phyloP scores from a whole-genome alignment of 2,888 invertebrate species.

The Eulithis testata region DNA sequence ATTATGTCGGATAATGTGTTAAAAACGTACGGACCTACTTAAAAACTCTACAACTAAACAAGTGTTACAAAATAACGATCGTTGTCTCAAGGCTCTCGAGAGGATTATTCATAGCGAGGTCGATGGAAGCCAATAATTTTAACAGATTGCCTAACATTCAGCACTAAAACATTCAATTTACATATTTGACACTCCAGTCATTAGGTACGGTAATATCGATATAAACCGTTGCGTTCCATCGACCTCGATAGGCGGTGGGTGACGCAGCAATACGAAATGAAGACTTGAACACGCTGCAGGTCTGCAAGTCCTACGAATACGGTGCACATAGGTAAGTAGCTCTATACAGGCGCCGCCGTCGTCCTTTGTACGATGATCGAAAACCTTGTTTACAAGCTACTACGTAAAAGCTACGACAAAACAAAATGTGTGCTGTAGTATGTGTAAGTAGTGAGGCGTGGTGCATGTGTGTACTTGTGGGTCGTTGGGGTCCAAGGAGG shows the following conservation, averaged over 20 bases:
- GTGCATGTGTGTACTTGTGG: conserved; percentile 70
- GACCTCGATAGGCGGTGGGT: conserved; percentile 16
- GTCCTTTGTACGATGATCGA: too few relatives aligned
- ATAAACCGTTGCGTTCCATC: conserved; percentile 6
- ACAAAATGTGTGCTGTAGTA: background rate
- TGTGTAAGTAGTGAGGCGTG: background rate
- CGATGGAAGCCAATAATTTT: conserved; percentile 35
- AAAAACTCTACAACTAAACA: conserved; percentile 14
- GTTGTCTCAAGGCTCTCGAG: conserved; percentile 32
- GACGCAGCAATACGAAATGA: background rate
- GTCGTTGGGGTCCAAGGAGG: conserved; percentile 80
- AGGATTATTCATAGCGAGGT: conserved; percentile 37
- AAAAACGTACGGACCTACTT: background rate
- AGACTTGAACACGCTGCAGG: background rate
- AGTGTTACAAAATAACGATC: conserved; percentile 34
- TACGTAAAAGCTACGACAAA: background rate
- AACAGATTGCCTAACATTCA: conserved; percentile 28
- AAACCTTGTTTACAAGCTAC: background rate
- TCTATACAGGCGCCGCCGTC: conserved; percentile 4
- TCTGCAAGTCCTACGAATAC: conserved; percentile 8
- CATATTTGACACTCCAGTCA: conserved; percentile 10
- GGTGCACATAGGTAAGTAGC: conserved; percentile 1
- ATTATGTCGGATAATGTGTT: too few relatives aligned
- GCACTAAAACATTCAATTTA: conserved; percentile 15
- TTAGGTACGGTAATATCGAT: background rate